Percentiles rank a stretch among this genome's conserved stretches.
phyloP scores from a whole-genome alignment of 2,113 vertebrate genomes.

The Barnardius zonarius region DNA sequence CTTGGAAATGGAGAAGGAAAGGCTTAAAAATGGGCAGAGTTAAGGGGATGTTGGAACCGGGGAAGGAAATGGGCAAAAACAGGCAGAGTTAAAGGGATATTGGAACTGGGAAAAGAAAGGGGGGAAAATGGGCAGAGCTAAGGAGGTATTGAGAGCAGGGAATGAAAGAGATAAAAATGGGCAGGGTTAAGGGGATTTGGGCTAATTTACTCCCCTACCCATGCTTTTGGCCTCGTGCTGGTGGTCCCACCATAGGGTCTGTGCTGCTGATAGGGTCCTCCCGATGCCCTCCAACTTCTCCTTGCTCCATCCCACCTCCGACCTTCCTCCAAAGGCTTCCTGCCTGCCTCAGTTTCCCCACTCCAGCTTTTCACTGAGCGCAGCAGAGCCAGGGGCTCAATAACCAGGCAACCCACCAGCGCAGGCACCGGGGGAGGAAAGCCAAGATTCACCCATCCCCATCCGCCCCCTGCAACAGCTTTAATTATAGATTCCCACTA shows the following conservation, averaged over 20 bases:
- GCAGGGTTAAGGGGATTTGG: neutral
- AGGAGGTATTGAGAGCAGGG: neutral
- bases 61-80: neutral
- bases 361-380: accelerated
- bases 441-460: neutral
- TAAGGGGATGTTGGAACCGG: neutral
- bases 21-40: neutral
- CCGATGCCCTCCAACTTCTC: accelerated
- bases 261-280: neutral
- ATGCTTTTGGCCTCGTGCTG: accelerated
- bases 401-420: accelerated
- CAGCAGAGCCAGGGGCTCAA: accelerated
- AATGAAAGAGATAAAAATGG: neutral
- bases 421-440: neutral
- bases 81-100: neutral
- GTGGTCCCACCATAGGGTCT: neutral
- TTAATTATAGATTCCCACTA: conserved; percentile 59
- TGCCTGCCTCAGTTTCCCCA: neutral
- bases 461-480: neutral
- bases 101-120: accelerated
- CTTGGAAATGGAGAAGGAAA: neutral
- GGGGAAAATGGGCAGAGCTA: neutral
- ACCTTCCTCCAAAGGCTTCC: neutral
- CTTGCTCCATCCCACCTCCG: neutral
- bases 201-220: neutral